phyloP scores from a whole-genome alignment of 2,113 vertebrate species.

The Pelvicachromis taeniatus region DNA sequence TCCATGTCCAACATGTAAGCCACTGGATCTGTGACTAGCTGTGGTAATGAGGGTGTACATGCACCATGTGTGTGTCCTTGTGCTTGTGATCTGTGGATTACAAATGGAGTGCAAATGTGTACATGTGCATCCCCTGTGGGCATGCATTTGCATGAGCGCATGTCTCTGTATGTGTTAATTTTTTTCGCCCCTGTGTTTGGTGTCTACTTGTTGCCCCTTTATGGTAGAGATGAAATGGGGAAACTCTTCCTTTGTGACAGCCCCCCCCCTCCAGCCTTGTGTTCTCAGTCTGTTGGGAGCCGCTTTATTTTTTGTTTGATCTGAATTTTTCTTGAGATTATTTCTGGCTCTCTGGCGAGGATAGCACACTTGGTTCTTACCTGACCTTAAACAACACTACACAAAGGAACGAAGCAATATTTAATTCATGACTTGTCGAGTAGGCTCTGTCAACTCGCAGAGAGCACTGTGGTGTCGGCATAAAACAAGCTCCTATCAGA shows the following conservation, averaged over 20 bases:
- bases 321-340: not conserved
- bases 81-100: not conserved
- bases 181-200: not conserved
- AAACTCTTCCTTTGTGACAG: not conserved
- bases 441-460: not conserved
- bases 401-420: conserved; percentile 7
- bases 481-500: not conserved
- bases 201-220: not conserved
- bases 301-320: not conserved
- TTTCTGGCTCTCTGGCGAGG: not conserved
- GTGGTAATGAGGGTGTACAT: not conserved
- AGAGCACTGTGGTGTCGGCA: not conserved
- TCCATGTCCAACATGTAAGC: conserved; percentile 81
- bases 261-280: conserved; percentile 9
- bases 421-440: conserved; percentile 41
- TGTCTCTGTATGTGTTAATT: not conserved
- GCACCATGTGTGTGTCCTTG: not conserved
- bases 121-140: not conserved
- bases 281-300: conserved; percentile 8
- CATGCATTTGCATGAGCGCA: conserved; percentile 58
- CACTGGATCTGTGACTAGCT: conserved; percentile 58
- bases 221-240: not conserved
- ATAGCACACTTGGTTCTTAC: not conserved
- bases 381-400: conserved; percentile 29
- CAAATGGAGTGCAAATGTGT: not conserved